These are phyloP conservation scores for Hofmannophila pseudospretella DNA, from an alignment of 2,888 invertebrate species.

Conservation along the genomic window DNA sequence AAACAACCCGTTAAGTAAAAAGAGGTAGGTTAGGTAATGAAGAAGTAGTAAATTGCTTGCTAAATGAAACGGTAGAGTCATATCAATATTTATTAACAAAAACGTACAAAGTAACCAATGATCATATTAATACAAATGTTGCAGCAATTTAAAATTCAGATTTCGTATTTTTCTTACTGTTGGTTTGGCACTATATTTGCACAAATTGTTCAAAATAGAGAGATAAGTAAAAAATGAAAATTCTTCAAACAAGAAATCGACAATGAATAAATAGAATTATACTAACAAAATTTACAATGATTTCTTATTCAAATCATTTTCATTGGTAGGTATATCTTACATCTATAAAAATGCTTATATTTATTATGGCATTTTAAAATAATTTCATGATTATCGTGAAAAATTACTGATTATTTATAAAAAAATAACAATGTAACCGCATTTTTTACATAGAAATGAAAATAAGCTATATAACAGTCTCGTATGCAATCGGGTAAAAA, in stretches of 20 bases:
- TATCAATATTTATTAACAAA: slow-evolving; percentile 11
- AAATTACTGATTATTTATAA: slow-evolving; percentile 11
- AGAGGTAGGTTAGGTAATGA: no score
- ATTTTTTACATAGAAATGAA: no score
- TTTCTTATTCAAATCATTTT: slow-evolving; percentile 74
- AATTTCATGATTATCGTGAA: slow-evolving; percentile 27
- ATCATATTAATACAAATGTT: slow-evolving; percentile 5
- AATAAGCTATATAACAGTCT: no score
- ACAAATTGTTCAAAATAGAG: slow-evolving; percentile 19
- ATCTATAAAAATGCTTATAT: slow-evolving; percentile 58
- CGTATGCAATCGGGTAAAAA: neutral
- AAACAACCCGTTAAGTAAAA: no score
- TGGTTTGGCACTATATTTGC: slow-evolving; percentile 33
- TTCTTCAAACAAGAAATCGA: slow-evolving; percentile 70
- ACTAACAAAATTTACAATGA: slow-evolving; percentile 38
- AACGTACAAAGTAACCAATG: slow-evolving; percentile 11
- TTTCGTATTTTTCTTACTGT: slow-evolving; percentile 4
- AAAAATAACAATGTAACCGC: slow-evolving; percentile 4
- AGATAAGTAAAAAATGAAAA: slow-evolving; percentile 43
- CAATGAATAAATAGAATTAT: slow-evolving; percentile 19
- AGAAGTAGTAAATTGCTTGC: neutral
- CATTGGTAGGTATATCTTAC: slow-evolving; percentile 34
- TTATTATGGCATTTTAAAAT: slow-evolving; percentile 69
- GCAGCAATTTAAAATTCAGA: neutral
- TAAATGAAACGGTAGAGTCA: neutral